A percentile compares a stretch with the other conserved stretches of the same genome.
These are phyloP conservation scores for Drosophila formosana DNA, from an alignment of 2,888 invertebrate genomes.

Conservation along the genomic window DNA sequence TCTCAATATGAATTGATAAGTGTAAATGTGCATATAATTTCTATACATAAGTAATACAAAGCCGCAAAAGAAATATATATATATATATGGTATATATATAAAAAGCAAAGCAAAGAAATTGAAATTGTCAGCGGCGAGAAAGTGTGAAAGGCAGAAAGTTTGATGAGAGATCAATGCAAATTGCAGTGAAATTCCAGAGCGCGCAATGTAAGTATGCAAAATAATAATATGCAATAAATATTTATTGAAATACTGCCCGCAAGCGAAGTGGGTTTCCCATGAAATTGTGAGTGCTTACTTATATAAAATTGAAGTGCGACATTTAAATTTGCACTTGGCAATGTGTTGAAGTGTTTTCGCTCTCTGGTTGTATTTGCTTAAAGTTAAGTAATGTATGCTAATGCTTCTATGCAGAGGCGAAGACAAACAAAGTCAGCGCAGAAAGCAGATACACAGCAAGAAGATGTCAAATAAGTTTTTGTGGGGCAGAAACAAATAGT, in stretches of 20 bases:
- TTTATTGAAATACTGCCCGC: neutral
- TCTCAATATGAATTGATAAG: constrained; percentile 12
- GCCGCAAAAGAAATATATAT: neutral
- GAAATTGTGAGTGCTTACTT: neutral
- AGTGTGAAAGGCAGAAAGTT: constrained; percentile 18
- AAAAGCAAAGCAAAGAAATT: constrained; percentile 12
- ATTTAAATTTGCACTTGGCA: constrained; percentile 16
- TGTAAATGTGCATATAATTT: constrained; percentile 20
- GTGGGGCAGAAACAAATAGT: constrained; percentile 33
- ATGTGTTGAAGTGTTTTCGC: constrained; percentile 9
- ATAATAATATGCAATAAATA: no score
- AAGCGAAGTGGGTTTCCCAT: neutral
- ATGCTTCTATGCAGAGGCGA: constrained; percentile 14
- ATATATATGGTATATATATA: neutral
- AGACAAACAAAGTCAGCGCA: constrained; percentile 10
- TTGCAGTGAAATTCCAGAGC: constrained; percentile 29
- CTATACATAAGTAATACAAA: constrained; percentile 7
- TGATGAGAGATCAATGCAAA: constrained; percentile 33
- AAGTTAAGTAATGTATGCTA: constrained; percentile 33
- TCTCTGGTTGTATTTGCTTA: constrained; percentile 1
- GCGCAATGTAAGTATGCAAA: constrained; percentile 41
- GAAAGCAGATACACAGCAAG: neutral
- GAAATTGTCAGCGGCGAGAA: constrained; percentile 17
- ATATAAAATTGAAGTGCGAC: neutral
- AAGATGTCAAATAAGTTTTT: constrained; percentile 15